Conservation (phyloP, 2,888 invertebrate species). For the Spodoptera picta region DNA sequence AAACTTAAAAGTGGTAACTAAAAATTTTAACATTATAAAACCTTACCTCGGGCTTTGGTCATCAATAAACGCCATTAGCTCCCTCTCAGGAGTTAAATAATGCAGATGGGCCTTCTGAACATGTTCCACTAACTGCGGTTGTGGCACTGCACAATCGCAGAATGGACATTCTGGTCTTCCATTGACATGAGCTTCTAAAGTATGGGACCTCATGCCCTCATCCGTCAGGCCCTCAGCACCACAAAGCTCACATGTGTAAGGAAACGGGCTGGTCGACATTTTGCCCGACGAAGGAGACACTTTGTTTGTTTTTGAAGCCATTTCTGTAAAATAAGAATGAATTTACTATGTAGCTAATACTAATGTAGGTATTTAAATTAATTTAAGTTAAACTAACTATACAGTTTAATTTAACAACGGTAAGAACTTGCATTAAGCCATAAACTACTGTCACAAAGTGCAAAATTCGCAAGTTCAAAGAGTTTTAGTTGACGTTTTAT, state of each 20-base stretch:
- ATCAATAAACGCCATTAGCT: slow-evolving; percentile 93
- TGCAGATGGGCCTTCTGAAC: slow-evolving; percentile 95
- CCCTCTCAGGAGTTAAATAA: slow-evolving; percentile 93
- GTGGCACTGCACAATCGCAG: slow-evolving; percentile 93
- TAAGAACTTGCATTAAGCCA: too few species aligned
- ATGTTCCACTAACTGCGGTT: slow-evolving; percentile 93
- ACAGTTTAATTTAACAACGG: too few species aligned
- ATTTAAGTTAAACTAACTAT: too few species aligned
- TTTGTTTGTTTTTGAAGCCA: slow-evolving; percentile 47
- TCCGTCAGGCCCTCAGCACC: slow-evolving; percentile 94
- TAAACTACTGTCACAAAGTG: too few species aligned
- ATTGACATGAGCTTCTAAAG: slow-evolving; percentile 93
- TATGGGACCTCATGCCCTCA: slow-evolving; percentile 94
- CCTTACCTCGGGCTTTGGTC: slow-evolving; percentile 90
- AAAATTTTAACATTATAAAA: not conserved
- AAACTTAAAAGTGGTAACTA: not conserved
- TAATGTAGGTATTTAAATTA: too few species aligned
- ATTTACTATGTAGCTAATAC: too few species aligned
- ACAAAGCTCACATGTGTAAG: slow-evolving; percentile 93
- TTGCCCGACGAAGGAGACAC: slow-evolving; percentile 51
- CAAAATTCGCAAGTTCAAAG: too few species aligned
- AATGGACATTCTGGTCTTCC: slow-evolving; percentile 94
- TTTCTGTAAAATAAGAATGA: slow-evolving; percentile 23
- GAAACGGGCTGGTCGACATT: slow-evolving; percentile 85
- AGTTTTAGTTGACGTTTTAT: too few species aligned